Conservation (phyloP, 2,888 invertebrate species). For the Colostygia pectinataria region DNA sequence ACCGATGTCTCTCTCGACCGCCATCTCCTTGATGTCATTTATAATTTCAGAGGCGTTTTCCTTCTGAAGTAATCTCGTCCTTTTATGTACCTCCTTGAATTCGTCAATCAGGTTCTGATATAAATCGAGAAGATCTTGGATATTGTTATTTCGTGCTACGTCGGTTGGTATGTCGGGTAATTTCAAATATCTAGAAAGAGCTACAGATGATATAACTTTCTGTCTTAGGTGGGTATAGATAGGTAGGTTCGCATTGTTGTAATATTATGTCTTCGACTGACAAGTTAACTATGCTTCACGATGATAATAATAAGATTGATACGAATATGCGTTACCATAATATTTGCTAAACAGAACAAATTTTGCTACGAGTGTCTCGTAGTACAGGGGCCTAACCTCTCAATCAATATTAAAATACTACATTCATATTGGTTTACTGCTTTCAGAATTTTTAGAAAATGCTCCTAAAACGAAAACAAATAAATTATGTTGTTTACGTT, state of each 20-base stretch:
- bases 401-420: too few species aligned
- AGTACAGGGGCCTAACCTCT: too few species aligned
- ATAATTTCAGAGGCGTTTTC: constrained; percentile 90
- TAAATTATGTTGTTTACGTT: constrained; percentile 14
- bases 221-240: too few species aligned
- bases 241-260: too few species aligned
- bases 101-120: constrained; percentile 90
- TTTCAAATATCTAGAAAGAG: constrained; percentile 67
- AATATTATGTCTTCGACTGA: too few species aligned
- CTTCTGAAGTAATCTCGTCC: constrained; percentile 84
- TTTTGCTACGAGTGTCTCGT: too few species aligned
- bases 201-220: too few species aligned
- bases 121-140: constrained; percentile 86
- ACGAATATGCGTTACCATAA: too few species aligned
- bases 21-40: constrained; percentile 93
- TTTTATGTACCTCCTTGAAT: constrained; percentile 91
- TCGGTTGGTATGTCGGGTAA: constrained; percentile 88
- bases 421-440: background rate
- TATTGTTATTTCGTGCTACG: constrained; percentile 88
- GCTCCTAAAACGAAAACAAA: constrained; percentile 10
- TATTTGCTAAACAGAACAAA: too few species aligned
- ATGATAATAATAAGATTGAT: too few species aligned
- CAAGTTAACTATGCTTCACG: too few species aligned
- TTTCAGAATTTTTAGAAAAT: background rate
- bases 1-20: constrained; percentile 92